A percentile compares a stretch with the other conserved stretches of the same genome.
Conservation (phyloP, 30 jellyfish, hydroid and myxozoan genomes). For the Rhopilema esculentum region DNA sequence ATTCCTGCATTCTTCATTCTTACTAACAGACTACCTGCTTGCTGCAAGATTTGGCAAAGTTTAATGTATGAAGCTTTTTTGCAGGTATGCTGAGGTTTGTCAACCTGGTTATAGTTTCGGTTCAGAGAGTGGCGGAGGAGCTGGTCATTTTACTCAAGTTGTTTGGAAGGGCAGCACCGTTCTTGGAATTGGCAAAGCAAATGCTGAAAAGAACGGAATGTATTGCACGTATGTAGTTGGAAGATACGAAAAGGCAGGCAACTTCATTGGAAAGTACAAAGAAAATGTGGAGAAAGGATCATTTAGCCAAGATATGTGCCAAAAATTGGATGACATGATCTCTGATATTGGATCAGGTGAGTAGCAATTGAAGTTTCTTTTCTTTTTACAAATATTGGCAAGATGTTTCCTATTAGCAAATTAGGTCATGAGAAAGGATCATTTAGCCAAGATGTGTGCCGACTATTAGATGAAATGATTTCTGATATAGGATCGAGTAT, state of each 20-base stretch:
- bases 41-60: no score
- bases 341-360: conserved; percentile 23
- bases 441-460: conserved; percentile 25
- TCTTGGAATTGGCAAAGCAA: conserved; percentile 82
- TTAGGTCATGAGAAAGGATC: no score
- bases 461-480: conserved; percentile 17
- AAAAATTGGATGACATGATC: conserved; percentile 56
- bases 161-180: conserved; percentile 72
- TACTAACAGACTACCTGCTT: no score
- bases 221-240: conserved; percentile 90
- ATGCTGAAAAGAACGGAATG: conserved; percentile 57
- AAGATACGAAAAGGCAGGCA: conserved; percentile 85
- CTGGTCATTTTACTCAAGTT: conserved; percentile 77
- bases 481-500: conserved; percentile 10
- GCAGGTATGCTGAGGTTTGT: conserved; percentile 92
- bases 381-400: no score
- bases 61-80: no score
- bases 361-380: no score
- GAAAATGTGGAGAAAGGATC: conserved; percentile 85
- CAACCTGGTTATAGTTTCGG: conserved; percentile 66
- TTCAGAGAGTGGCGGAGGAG: conserved; percentile 6
- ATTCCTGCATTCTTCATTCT: no score
- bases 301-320: conserved; percentile 57
- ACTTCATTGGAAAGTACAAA: conserved; percentile 64
- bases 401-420: no score